Evolutionary conservation across 2,888 invertebrate species (phyloP).

Genomic region (Pollenia angustigena): DNA sequence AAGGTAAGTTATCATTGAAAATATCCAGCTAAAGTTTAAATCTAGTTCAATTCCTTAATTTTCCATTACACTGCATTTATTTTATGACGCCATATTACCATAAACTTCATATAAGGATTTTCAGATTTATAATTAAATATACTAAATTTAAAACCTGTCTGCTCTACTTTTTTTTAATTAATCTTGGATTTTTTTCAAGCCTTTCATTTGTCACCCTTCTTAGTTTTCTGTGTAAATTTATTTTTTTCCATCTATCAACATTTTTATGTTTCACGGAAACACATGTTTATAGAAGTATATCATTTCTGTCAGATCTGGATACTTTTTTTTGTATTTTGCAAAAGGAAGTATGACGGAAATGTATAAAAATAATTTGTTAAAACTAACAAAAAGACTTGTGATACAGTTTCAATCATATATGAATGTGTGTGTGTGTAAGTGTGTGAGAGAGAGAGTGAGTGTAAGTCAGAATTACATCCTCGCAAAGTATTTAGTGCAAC

Average conservation of each 20-base stretch:
- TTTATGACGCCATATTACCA: too few relatives aligned
- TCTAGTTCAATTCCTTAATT: too few relatives aligned
- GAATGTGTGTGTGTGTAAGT: background rate
- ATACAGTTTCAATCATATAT: background rate
- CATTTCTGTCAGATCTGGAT: constrained; percentile 50
- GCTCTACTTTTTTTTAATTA: background rate
- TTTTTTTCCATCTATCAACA: constrained; percentile 35
- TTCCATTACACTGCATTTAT: too few relatives aligned
- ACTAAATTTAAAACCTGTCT: background rate
- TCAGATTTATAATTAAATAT: too few relatives aligned
- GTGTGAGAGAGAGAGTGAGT: background rate
- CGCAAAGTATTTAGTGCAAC: constrained; percentile 11
- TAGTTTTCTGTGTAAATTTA: constrained; percentile 6
- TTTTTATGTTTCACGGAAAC: constrained; percentile 40
- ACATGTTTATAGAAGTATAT: constrained; percentile 63
- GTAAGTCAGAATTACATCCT: constrained; percentile 10
- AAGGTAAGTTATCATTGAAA: constrained; percentile 76
- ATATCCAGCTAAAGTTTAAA: too few relatives aligned
- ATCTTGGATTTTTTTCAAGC: constrained; percentile 1
- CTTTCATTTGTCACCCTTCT: constrained; percentile 5
- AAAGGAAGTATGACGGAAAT: constrained; percentile 65
- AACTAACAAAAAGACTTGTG: constrained; percentile 59
- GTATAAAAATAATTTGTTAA: constrained; percentile 69
- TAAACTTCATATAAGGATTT: too few relatives aligned
- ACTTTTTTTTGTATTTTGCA: constrained; percentile 16